A percentile compares a stretch with the other conserved stretches of the same genome.
Conservation (phyloP, 2,797 vertebrate species). For the Denticeps clupeoides region DNA sequence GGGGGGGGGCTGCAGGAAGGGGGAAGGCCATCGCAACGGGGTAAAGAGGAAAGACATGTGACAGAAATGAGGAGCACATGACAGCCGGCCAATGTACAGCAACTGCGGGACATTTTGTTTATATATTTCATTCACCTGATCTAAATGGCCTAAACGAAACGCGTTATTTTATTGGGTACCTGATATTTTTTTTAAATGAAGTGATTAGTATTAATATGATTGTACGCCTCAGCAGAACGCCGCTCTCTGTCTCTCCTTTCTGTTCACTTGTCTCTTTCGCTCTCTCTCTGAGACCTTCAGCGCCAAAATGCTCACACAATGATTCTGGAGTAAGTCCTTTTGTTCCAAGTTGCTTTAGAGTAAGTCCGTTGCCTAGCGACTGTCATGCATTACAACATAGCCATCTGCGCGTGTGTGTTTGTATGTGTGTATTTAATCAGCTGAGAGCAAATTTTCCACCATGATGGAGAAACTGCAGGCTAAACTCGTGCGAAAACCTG, state of each 20-base stretch:
- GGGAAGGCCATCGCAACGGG: slow-evolving; percentile 24
- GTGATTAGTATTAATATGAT: too few relatives aligned
- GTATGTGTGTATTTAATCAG: slow-evolving; percentile 39
- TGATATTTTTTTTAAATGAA: too few relatives aligned
- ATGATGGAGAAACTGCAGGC: slow-evolving; percentile 39
- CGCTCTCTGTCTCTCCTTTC: neutral
- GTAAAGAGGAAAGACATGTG: slow-evolving; percentile 15
- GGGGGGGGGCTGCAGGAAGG: slow-evolving; percentile 12
- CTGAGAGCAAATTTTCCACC: slow-evolving; percentile 56
- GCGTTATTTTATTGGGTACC: slow-evolving; percentile 37
- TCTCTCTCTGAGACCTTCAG: slow-evolving; percentile 23
- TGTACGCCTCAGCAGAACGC: too few relatives aligned
- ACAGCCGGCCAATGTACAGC: slow-evolving; percentile 24
- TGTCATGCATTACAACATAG: slow-evolving; percentile 50
- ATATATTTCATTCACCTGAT: neutral
- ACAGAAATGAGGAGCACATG: slow-evolving; percentile 51
- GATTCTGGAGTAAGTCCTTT: slow-evolving; percentile 50
- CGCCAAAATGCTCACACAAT: slow-evolving; percentile 33
- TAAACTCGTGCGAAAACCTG: slow-evolving; percentile 49
- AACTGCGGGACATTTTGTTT: slow-evolving; percentile 5
- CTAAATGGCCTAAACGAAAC: too few relatives aligned
- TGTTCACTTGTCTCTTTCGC: slow-evolving; percentile 5
- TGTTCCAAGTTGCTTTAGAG: slow-evolving; percentile 59
- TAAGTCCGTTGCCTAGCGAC: slow-evolving; percentile 65
- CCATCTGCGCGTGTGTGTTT: slow-evolving; percentile 33